Percentiles rank a stretch among this genome's conserved stretches.
phyloP scores from a whole-genome alignment of 2,113 vertebrate species.

The Nanger granti region DNA sequence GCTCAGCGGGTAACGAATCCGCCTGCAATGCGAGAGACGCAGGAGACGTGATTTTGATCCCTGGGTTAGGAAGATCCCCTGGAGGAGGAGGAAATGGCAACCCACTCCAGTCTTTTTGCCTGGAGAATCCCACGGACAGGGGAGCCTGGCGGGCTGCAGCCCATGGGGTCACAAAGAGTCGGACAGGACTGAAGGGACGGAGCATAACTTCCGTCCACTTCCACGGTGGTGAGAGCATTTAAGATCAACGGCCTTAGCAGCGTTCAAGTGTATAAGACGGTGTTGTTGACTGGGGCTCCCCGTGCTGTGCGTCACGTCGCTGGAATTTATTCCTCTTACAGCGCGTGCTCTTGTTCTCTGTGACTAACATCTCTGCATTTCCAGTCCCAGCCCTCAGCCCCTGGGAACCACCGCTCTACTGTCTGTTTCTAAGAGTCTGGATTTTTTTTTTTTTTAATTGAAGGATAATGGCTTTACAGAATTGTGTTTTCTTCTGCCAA shows the following conservation, averaged over 20 bases:
- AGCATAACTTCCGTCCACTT: background rate
- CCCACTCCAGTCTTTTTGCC: background rate
- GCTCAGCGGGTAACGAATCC: background rate
- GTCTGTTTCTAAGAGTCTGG: background rate
- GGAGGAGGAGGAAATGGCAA: background rate
- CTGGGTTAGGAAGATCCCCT: background rate
- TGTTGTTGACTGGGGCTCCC: background rate
- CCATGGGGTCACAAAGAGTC: background rate
- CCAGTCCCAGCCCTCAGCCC: background rate
- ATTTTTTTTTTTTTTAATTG: background rate
- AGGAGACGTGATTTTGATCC: background rate
- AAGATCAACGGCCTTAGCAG: background rate
- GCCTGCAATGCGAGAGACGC: background rate
- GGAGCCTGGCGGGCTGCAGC: background rate
- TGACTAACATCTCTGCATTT: background rate
- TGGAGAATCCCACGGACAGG: background rate
- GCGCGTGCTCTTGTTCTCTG: background rate
- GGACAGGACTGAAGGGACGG: accelerated
- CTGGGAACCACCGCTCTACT: background rate
- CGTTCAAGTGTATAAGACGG: accelerated
- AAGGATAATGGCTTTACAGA: background rate
- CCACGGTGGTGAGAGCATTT: background rate
- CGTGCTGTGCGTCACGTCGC: accelerated
- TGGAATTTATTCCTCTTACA: background rate
- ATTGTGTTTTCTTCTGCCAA: background rate